These are phyloP conservation scores for Molossus alvarezi DNA, from an alignment of 2,797 vertebrate species.

Conservation along the genomic window DNA sequence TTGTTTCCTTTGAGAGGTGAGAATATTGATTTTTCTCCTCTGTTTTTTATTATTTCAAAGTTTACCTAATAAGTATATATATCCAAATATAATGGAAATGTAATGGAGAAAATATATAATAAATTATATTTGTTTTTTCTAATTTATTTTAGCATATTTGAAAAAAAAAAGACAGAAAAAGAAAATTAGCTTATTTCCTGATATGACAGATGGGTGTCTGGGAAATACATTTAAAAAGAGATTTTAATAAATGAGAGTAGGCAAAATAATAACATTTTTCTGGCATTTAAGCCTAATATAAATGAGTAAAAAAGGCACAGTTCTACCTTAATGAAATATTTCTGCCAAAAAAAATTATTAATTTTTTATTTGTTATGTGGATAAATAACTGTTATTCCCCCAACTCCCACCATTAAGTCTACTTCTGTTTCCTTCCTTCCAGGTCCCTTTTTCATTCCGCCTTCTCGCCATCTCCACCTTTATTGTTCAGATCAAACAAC, in stretches of 20 bases:
- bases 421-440: slow-evolving; percentile 36
- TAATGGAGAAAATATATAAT: slow-evolving; percentile 55
- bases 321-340: slow-evolving; percentile 83
- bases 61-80: slow-evolving; percentile 44
- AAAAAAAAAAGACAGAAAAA: slow-evolving; percentile 58
- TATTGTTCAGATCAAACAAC: slow-evolving; percentile 57
- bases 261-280: slow-evolving; percentile 85
- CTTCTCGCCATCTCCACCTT: not conserved
- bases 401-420: slow-evolving; percentile 33
- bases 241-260: slow-evolving; percentile 83
- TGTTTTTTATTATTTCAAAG: slow-evolving; percentile 52
- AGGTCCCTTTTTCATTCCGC: slow-evolving; percentile 2
- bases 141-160: slow-evolving; percentile 75
- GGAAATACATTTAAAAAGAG: slow-evolving; percentile 78
- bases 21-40: slow-evolving; percentile 25
- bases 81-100: slow-evolving; percentile 42
- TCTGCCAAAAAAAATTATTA: slow-evolving; percentile 82
- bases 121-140: slow-evolving; percentile 67
- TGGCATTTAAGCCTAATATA: slow-evolving; percentile 80
- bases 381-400: slow-evolving; percentile 74
- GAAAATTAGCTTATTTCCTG: slow-evolving; percentile 82
- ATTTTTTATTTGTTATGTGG: slow-evolving; percentile 76
- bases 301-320: slow-evolving; percentile 78
- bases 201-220: slow-evolving; percentile 84
- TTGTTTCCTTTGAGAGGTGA: not conserved